phyloP scores from a whole-genome alignment of 2,888 invertebrate genomes.

The Leptinotarsa peninsularis region DNA sequence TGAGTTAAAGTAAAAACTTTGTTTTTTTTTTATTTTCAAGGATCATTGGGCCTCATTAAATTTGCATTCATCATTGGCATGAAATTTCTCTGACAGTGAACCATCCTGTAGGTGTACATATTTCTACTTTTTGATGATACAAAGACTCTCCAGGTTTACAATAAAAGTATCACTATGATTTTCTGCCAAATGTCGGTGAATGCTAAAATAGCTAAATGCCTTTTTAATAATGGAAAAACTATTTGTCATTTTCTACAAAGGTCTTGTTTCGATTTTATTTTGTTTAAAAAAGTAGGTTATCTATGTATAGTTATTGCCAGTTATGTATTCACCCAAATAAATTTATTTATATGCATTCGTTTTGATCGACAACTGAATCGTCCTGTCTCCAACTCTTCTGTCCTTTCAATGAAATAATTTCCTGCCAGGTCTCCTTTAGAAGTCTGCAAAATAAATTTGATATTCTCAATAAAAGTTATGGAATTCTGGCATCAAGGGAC shows the following conservation, averaged over 20 bases:
- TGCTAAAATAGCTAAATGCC: slow-evolving; percentile 1
- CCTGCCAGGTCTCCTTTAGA: slow-evolving; percentile 71
- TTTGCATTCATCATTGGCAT: slow-evolving; percentile 8
- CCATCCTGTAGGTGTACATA: slow-evolving; percentile 10
- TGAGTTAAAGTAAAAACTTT: background rate
- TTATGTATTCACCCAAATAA: slow-evolving; percentile 59
- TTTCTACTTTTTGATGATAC: slow-evolving; percentile 1
- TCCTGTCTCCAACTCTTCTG: slow-evolving; percentile 71
- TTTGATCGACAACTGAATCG: slow-evolving; percentile 63
- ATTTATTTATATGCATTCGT: slow-evolving; percentile 59
- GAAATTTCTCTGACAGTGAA: slow-evolving; percentile 12
- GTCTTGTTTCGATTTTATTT: slow-evolving; percentile 50
- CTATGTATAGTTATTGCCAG: slow-evolving; percentile 52
- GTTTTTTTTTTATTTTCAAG: background rate
- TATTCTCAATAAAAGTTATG: background rate
- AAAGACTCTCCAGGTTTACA: background rate
- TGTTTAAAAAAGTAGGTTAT: slow-evolving; percentile 45
- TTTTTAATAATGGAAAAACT: slow-evolving; percentile 28
- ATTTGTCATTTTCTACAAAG: slow-evolving; percentile 36
- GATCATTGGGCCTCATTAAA: background rate
- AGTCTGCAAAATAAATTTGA: slow-evolving; percentile 60
- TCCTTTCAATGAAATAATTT: slow-evolving; percentile 71
- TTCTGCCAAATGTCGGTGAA: background rate
- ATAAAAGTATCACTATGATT: slow-evolving; percentile 2
- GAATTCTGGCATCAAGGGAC: no score